A percentile compares a stretch with the other conserved stretches of the same genome.
These are phyloP conservation scores for Torymus tubicola DNA, from an alignment of 2,888 invertebrate species.

Conservation along the genomic window DNA sequence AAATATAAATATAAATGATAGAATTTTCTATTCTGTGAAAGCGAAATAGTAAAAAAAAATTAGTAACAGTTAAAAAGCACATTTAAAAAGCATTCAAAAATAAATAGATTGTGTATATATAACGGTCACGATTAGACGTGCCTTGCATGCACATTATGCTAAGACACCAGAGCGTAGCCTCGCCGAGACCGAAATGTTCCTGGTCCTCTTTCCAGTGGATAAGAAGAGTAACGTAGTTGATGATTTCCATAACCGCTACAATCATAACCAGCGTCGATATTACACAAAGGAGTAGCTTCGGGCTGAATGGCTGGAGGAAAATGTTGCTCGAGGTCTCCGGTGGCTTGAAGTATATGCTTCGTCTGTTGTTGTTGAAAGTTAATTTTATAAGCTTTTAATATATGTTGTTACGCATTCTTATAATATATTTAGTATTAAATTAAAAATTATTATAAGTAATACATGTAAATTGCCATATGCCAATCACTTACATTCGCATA, in stretches of 20 bases:
- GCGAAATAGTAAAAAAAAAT: no score
- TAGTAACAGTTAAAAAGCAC: no score
- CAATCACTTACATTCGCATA: no score
- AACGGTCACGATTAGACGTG: constrained; percentile 61
- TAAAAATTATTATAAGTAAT: no score
- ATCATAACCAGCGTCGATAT: constrained; percentile 78
- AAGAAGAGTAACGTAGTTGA: constrained; percentile 74
- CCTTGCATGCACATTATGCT: constrained; percentile 83
- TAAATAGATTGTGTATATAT: no score
- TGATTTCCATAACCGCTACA: constrained; percentile 77
- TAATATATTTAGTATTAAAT: neutral
- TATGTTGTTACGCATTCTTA: neutral
- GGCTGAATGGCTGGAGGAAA: constrained; percentile 81
- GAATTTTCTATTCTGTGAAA: no score
- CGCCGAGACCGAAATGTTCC: constrained; percentile 74
- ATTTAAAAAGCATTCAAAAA: no score
- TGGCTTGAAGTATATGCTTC: constrained; percentile 81
- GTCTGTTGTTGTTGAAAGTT: constrained; percentile 73
- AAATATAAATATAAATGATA: no score
- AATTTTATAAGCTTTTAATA: neutral
- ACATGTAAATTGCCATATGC: no score
- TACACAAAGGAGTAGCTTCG: constrained; percentile 78
- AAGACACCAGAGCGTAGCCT: constrained; percentile 81
- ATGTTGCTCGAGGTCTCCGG: constrained; percentile 82
- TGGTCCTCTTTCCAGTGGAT: constrained; percentile 70